These are phyloP conservation scores for Mareca strepera DNA, from an alignment of 2,797 vertebrate genomes.

Conservation along the genomic window DNA sequence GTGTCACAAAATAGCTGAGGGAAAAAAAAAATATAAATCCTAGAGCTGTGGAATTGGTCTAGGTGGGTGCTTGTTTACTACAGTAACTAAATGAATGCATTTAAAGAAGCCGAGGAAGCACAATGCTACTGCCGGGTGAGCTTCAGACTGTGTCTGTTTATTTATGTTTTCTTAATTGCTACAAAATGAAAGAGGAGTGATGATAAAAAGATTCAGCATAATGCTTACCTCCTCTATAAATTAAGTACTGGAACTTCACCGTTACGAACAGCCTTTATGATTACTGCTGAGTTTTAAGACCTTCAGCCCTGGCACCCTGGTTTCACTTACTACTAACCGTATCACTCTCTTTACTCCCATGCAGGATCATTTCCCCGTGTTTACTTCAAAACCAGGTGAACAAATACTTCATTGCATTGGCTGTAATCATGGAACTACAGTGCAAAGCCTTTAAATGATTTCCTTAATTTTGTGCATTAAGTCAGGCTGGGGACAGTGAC, in stretches of 20 bases:
- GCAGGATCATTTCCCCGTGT: slow-evolving; percentile 8
- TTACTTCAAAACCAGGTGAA: slow-evolving; percentile 46
- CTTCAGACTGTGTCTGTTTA: neutral
- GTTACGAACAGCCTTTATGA: neutral
- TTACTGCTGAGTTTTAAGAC: neutral
- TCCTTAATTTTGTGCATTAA: slow-evolving; percentile 47
- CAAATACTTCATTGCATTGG: slow-evolving; percentile 25
- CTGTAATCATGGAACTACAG: neutral
- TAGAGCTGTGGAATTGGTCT: slow-evolving; percentile 15
- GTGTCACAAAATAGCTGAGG: slow-evolving; percentile 57
- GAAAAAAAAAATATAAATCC: slow-evolving; percentile 31
- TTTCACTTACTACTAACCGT: neutral
- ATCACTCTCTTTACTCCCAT: neutral
- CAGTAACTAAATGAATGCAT: neutral
- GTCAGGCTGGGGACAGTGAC: slow-evolving; percentile 15
- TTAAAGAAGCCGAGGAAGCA: neutral
- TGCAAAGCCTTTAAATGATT: neutral
- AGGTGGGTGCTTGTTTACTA: slow-evolving; percentile 29
- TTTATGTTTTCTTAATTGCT: neutral
- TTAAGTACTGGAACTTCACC: neutral
- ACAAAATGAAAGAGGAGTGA: neutral
- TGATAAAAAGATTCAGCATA: neutral
- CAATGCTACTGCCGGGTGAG: neutral
- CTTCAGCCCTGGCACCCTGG: neutral
- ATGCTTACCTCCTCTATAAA: neutral